Percentiles rank a stretch among this genome's conserved stretches.
phyloP scores from a whole-genome alignment of 1,140 invertebrate species.

The Camponotus pennsylvanicus region DNA sequence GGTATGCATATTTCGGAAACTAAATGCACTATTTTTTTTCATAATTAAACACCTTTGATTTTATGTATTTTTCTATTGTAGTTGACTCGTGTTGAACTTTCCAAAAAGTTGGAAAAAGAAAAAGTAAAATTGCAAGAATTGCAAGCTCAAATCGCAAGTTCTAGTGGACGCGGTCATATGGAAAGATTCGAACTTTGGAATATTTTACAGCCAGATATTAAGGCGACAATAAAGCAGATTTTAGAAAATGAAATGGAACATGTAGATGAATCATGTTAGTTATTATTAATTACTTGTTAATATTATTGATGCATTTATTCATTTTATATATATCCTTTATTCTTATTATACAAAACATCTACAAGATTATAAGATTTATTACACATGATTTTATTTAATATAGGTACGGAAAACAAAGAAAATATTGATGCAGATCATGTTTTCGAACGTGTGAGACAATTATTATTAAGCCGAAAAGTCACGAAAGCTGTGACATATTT shows the following conservation, averaged over 20 bases:
- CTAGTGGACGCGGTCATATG: slow-evolving; percentile 80
- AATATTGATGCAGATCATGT: slow-evolving; percentile 73
- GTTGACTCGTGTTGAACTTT: slow-evolving; percentile 88
- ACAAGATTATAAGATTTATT: neutral
- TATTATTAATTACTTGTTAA: slow-evolving; percentile 6
- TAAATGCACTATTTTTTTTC: neutral
- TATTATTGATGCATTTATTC: neutral
- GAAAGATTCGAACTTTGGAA: slow-evolving; percentile 84
- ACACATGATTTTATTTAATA: neutral
- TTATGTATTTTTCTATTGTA: slow-evolving; percentile 68
- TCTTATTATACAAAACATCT: neutral
- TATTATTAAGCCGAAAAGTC: slow-evolving; percentile 81
- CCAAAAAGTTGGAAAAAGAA: slow-evolving; percentile 87
- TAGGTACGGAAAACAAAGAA: slow-evolving; percentile 70
- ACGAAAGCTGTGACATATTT: slow-evolving; percentile 77
- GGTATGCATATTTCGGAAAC: slow-evolving; percentile 81
- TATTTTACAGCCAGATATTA: slow-evolving; percentile 81
- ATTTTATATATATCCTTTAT: neutral
- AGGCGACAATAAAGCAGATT: slow-evolving; percentile 82
- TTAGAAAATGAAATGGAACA: slow-evolving; percentile 67
- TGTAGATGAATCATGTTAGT: slow-evolving; percentile 35
- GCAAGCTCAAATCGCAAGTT: slow-evolving; percentile 85
- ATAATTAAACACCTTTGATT: neutral
- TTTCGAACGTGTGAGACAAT: slow-evolving; percentile 82
- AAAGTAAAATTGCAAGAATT: slow-evolving; percentile 88